A percentile compares a stretch with the other conserved stretches of the same genome.
Evolutionary conservation across 2,113 vertebrate species (phyloP).

Genomic region (Heterochromis multidens): DNA sequence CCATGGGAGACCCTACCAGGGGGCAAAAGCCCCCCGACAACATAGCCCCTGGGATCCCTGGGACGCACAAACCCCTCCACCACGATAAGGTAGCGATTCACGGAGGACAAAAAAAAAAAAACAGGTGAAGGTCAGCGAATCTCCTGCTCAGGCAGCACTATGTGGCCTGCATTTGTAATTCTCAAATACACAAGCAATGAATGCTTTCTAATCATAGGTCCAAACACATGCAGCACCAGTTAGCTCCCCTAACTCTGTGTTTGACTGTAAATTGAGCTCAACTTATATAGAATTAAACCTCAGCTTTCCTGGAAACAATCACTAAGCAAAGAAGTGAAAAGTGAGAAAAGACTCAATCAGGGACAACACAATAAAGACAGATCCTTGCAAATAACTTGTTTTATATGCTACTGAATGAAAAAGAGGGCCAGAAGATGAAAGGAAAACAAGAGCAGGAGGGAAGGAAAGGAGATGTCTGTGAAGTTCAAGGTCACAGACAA

Average conservation of each 20-base stretch:
- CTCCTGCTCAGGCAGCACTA: background rate
- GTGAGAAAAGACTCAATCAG: background rate
- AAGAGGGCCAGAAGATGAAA: background rate
- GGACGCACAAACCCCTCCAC: no score
- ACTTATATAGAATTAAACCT: slow-evolving; percentile 16
- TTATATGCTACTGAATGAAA: background rate
- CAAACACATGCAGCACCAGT: background rate
- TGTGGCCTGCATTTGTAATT: slow-evolving; percentile 14
- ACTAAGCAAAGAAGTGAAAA: background rate
- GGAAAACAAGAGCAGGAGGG: background rate
- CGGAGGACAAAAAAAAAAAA: background rate
- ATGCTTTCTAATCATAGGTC: slow-evolving; percentile 4
- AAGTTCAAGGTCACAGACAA: slow-evolving; percentile 47
- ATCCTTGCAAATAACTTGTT: background rate
- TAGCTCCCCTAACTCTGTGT: background rate
- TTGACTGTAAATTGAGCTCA: slow-evolving; percentile 8
- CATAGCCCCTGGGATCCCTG: no score
- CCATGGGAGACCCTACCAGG: no score
- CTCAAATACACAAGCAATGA: background rate
- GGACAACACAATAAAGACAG: background rate
- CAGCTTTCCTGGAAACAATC: background rate
- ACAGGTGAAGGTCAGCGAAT: background rate
- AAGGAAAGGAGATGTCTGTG: slow-evolving; percentile 15
- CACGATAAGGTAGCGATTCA: no score
- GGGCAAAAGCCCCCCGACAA: no score